phyloP scores from a whole-genome alignment of 2,888 invertebrate genomes.

The Rosalia funebris region DNA sequence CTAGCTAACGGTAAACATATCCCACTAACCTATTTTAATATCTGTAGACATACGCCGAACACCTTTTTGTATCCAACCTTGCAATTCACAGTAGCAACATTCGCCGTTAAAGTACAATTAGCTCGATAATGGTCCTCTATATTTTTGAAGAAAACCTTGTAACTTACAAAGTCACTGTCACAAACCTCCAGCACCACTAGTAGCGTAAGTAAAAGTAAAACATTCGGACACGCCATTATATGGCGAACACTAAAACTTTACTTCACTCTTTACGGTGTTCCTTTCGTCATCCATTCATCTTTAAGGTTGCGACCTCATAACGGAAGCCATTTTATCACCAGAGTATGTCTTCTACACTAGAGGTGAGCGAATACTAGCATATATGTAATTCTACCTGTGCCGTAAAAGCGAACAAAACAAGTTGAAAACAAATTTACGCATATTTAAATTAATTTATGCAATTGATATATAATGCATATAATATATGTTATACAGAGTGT shows the following conservation, averaged over 20 bases:
- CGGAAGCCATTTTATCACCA: not conserved
- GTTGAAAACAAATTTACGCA: no score
- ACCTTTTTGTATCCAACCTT: not conserved
- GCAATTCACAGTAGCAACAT: slow-evolving; percentile 9
- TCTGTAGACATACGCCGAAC: not conserved
- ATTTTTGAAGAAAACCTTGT: not conserved
- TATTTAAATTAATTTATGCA: no score
- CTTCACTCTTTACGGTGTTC: no score
- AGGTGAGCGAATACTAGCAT: no score
- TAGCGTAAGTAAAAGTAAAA: not conserved
- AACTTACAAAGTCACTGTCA: not conserved
- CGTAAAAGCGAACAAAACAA: no score
- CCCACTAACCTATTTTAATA: no score
- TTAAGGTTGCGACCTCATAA: not conserved
- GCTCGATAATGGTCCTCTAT: not conserved
- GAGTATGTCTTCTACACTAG: no score
- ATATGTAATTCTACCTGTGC: no score
- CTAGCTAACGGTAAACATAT: no score
- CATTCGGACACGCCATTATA: slow-evolving; percentile 2
- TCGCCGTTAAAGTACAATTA: slow-evolving; percentile 3
- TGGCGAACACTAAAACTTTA: not conserved
- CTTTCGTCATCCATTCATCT: no score
- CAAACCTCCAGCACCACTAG: not conserved
- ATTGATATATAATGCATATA: no score
- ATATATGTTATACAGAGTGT: no score